These are phyloP conservation scores for Junonia oenone DNA, from an alignment of 2,888 invertebrate species.

Conservation along the genomic window DNA sequence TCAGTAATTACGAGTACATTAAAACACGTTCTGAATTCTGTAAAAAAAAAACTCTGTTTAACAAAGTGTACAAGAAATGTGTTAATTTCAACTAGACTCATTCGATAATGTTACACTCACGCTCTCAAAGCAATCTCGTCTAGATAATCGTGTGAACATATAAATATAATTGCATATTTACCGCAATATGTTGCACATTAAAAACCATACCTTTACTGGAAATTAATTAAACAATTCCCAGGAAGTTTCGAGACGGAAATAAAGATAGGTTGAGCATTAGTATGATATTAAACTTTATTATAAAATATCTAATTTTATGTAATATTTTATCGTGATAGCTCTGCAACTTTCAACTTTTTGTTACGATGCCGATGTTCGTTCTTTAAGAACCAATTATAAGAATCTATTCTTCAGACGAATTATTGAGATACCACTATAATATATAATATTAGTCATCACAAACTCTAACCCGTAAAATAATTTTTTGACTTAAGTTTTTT, in stretches of 20 bases:
- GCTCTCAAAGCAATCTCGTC: conserved; percentile 4
- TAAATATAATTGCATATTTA: conserved; percentile 1
- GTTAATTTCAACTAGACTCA: not conserved
- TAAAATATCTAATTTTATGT: not conserved
- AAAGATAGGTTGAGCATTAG: not conserved
- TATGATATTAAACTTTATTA: conserved; percentile 1
- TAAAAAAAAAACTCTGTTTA: too few species aligned
- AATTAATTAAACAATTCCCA: conserved; percentile 9
- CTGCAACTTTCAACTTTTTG: not conserved
- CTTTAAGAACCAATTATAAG: not conserved
- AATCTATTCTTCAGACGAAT: too few species aligned
- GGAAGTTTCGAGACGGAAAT: not conserved
- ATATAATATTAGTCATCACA: too few species aligned
- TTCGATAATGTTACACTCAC: conserved; percentile 5
- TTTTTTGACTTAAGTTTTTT: too few species aligned
- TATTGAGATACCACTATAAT: too few species aligned
- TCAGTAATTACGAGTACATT: too few species aligned
- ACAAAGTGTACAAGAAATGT: not conserved
- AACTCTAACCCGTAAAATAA: too few species aligned
- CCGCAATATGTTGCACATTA: not conserved
- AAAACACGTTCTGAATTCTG: too few species aligned
- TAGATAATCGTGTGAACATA: conserved; percentile 11
- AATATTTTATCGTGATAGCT: not conserved
- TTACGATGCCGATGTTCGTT: too few species aligned
- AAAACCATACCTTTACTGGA: conserved; percentile 1